Percentiles rank a stretch among this genome's conserved stretches.
Evolutionary conservation across 2,113 vertebrate species (phyloP).

Genomic region (Oenanthe melanoleuca): DNA sequence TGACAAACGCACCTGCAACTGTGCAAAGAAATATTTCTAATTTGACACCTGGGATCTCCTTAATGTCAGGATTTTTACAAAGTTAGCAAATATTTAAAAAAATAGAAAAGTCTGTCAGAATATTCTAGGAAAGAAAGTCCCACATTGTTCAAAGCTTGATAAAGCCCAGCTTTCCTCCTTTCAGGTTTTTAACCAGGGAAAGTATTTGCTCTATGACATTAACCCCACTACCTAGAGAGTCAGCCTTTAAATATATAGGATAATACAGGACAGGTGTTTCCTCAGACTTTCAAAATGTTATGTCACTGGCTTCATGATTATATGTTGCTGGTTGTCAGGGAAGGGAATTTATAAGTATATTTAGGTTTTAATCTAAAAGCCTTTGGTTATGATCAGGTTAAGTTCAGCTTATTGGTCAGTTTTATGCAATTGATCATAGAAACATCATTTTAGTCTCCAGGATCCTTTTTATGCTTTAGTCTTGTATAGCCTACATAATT

Average conservation of each 20-base stretch:
- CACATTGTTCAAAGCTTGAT: background rate
- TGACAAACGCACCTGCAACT: background rate
- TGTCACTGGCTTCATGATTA: background rate
- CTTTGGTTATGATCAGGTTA: background rate
- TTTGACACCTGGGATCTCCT: background rate
- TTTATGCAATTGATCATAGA: background rate
- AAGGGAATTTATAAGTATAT: background rate
- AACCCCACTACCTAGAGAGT: background rate
- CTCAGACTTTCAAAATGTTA: background rate
- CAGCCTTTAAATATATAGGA: background rate
- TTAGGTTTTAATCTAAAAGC: background rate
- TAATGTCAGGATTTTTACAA: background rate
- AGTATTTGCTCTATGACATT: background rate
- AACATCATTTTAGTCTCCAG: background rate
- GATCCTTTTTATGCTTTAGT: background rate
- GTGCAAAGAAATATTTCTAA: background rate
- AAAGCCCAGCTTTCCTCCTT: background rate
- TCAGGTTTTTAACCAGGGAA: background rate
- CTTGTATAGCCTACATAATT: background rate
- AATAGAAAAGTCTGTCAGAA: background rate
- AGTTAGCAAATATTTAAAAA: background rate
- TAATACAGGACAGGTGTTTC: background rate
- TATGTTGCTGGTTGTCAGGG: background rate
- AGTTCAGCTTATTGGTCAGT: background rate
- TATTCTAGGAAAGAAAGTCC: background rate